Evolutionary conservation across 2,888 invertebrate genomes (phyloP).

Genomic region (Cryptocheilus praepositus): DNA sequence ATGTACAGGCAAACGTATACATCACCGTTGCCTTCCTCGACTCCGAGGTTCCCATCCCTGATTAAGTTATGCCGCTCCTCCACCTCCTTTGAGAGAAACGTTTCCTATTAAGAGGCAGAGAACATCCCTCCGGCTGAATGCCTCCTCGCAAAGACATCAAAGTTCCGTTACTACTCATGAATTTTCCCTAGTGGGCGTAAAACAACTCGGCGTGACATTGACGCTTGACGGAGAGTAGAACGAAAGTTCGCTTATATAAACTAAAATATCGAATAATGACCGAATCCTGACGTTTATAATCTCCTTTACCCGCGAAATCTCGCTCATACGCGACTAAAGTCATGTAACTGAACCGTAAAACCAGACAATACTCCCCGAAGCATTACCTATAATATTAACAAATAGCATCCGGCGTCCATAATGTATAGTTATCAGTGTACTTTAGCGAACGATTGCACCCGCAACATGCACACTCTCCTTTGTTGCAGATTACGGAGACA

Average conservation of each 20-base stretch:
- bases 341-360: no score
- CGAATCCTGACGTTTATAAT: slow-evolving; percentile 19
- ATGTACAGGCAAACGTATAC: slow-evolving; percentile 22
- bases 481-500: slow-evolving; percentile 93
- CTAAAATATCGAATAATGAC: slow-evolving; percentile 13
- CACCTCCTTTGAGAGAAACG: slow-evolving; percentile 62
- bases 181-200: slow-evolving; percentile 51
- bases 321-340: no score
- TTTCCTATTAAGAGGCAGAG: slow-evolving; percentile 67
- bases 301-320: no score
- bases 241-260: slow-evolving; percentile 31
- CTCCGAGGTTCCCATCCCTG: slow-evolving; percentile 62
- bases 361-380: no score
- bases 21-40: slow-evolving; percentile 53
- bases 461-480: no score
- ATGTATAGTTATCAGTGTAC: no score
- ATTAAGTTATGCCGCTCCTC: slow-evolving; percentile 67
- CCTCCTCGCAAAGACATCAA: slow-evolving; percentile 63
- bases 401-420: no score
- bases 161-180: slow-evolving; percentile 62
- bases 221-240: slow-evolving; percentile 1
- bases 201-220: slow-evolving; percentile 45
- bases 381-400: no score
- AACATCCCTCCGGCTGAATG: slow-evolving; percentile 62
- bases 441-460: no score